A percentile compares a stretch with the other conserved stretches of the same genome.
These are phyloP conservation scores for Meiosimyza decipiens DNA, from an alignment of 2,888 invertebrate species.

Conservation along the genomic window DNA sequence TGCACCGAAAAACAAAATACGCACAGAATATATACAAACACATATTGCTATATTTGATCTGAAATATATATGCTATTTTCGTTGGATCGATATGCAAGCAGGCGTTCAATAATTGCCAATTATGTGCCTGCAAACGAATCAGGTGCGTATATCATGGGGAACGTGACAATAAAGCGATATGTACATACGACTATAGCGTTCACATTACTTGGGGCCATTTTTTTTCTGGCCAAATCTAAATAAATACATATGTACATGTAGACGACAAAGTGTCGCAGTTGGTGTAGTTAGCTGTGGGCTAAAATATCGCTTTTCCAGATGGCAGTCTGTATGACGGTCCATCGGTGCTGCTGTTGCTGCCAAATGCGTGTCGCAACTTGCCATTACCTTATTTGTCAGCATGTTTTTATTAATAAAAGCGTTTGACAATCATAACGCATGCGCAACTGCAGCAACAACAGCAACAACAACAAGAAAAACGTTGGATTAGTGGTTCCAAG, in stretches of 20 bases:
- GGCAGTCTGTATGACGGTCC: conserved; percentile 35
- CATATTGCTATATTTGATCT: neutral
- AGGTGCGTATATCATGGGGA: conserved; percentile 38
- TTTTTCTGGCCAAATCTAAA: neutral
- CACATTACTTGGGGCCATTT: neutral
- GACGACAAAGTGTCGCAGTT: conserved; percentile 18
- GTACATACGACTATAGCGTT: neutral
- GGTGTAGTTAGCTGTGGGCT: neutral
- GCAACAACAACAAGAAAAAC: neutral
- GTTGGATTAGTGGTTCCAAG: neutral
- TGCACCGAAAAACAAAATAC: neutral
- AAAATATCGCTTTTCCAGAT: conserved; percentile 35
- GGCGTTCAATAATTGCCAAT: conserved; percentile 54
- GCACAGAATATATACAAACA: neutral
- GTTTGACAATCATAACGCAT: conserved; percentile 35
- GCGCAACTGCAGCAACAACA: conserved; percentile 18
- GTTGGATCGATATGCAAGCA: conserved; percentile 31
- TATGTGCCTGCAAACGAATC: conserved; percentile 45
- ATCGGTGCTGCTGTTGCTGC: conserved; percentile 4
- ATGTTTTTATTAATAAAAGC: conserved; percentile 31
- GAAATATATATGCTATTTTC: neutral
- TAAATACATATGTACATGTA: conserved; percentile 39
- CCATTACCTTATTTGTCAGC: conserved; percentile 34
- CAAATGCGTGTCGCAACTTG: conserved; percentile 32
- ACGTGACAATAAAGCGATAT: conserved; percentile 44